Base-by-base conservation (phyloP, 2,113 vertebrate genomes). In the Phalacrocorax pelagicus region DNA sequence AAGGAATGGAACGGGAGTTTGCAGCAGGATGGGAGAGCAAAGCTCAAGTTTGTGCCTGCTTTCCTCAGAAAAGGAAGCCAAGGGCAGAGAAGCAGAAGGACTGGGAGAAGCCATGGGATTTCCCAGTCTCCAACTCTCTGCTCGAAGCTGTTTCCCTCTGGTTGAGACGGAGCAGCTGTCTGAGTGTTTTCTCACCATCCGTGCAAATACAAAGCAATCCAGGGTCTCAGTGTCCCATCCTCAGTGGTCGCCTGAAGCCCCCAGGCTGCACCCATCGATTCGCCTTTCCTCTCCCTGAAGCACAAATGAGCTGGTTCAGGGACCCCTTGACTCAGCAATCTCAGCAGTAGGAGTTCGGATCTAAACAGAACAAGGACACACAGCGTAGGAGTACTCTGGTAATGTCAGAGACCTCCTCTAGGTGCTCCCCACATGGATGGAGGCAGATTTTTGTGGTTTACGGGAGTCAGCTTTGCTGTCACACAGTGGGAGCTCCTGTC, bases 301-400 rank as follows among this genome's bases (percentile, higher is more conserved):
- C 32, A n/a, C 29, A 15, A 19, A 7, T 3, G 57, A 46, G 6
- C 30, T 52, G 46, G 22, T 32, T 34, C 1, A 0, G 20, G 54
- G 27, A 15, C 30, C 34, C 7, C 32, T 36, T 71, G 51, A 7
- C 58, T 63, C 44, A 23, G 71, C 24, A n/a, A n/a, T 2, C 42
- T 44, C 42, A 44, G 42, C 42, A 26, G 44, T 23, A 78, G 30
- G 20, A 22, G 55, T 22, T 74, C 55, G 22, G 20, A 46, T 19
- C 34, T 32, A 22, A 62, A 32, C 16, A 11, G 34, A 29, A 29
- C 0, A 13, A 51, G 52, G 23, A 30, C 23, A 23, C 40, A 8
- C 15, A 6, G 78, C 26, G 55, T 26, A 52, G 59, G 38, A 40
- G 29, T 17, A 12, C 44, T 18, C 46, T 73, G 38, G 10, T 54